These are phyloP conservation scores for Orthosia gracilis DNA, from an alignment of 2,888 invertebrate species.

Conservation along the genomic window DNA sequence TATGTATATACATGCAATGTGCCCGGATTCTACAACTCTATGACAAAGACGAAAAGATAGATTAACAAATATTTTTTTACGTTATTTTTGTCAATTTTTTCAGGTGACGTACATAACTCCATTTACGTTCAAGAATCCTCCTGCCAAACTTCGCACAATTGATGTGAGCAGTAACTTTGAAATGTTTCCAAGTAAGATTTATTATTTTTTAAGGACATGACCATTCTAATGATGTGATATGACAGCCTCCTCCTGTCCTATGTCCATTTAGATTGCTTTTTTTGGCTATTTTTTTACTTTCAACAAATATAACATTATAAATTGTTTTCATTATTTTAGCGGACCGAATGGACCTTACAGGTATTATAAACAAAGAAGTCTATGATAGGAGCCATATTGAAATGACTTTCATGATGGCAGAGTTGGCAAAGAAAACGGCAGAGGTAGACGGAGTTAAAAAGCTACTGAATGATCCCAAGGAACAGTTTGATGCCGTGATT, in stretches of 20 bases:
- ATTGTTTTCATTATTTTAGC: constrained; percentile 27
- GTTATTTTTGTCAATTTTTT: constrained; percentile 42
- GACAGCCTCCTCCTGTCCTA: background rate
- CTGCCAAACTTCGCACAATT: constrained; percentile 69
- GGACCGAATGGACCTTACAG: constrained; percentile 11
- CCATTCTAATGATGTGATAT: background rate
- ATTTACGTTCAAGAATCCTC: constrained; percentile 64
- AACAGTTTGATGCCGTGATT: constrained; percentile 74
- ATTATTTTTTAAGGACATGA: background rate
- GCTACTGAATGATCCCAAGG: constrained; percentile 68
- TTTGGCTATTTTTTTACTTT: background rate
- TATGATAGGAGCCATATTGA: background rate
- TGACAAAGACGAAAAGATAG: background rate
- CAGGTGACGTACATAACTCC: constrained; percentile 78
- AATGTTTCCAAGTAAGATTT: constrained; percentile 61
- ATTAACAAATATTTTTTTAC: no score
- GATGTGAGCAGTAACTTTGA: constrained; percentile 71
- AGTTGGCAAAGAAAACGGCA: constrained; percentile 52
- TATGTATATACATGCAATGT: no score
- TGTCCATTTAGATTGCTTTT: background rate
- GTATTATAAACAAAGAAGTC: constrained; percentile 7
- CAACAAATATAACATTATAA: background rate
- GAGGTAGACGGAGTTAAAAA: constrained; percentile 64
- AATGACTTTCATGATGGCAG: constrained; percentile 37
- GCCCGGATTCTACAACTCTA: background rate